Base-by-base conservation (phyloP, 2,888 invertebrate species). In the Netelia virgata region DNA sequence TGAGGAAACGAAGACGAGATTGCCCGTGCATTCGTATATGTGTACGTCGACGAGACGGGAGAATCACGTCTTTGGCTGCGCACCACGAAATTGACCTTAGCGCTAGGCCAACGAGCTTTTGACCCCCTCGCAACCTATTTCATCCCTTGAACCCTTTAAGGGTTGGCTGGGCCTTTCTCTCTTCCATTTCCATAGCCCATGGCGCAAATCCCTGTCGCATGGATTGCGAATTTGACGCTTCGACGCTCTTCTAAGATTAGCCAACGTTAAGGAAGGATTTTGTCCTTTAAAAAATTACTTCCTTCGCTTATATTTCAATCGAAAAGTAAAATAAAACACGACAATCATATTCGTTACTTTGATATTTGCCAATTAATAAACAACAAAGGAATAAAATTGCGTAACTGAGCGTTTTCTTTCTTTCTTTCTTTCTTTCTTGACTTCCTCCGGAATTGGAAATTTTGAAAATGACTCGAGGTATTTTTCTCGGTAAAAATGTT, bases 211-310 rank as follows among this genome's bases (percentile, higher is more conserved):
- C 90, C 89, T 89, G 91, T 90, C 90, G 91, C 88, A 86, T 84
- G 86, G 86, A 91, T 89, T 89, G 88, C 89, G 89, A 91, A 91
- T 90, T 88, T 90, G 89, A 89, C 81, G 88, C 88, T 89, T 88
- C 87, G 86, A 87, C 87, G 88, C 89, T 84, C 84, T 88, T 87
- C 88, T 88, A 89, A 90, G 90, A 90, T 91, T 92, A 92, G 90
- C 89, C 78, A 28, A 28, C 28, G 28, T 28, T 28, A 5, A 28
- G 28, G 5, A 28, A 28, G 5, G 5, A 28, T 28, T 28, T 28
- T 28, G 2, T 28, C 5, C 28, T 28, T 28, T 28, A 28, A 28
- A 28, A 28, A 28, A 28, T 28, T 28, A 28, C 3, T 5, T 28
- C 28, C 3, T 28, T 5, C 0, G 5, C 28, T 2, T 5, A 28